Base-by-base conservation (phyloP, 2,888 invertebrate species). In the Drosophila cyrtoloma region DNA sequence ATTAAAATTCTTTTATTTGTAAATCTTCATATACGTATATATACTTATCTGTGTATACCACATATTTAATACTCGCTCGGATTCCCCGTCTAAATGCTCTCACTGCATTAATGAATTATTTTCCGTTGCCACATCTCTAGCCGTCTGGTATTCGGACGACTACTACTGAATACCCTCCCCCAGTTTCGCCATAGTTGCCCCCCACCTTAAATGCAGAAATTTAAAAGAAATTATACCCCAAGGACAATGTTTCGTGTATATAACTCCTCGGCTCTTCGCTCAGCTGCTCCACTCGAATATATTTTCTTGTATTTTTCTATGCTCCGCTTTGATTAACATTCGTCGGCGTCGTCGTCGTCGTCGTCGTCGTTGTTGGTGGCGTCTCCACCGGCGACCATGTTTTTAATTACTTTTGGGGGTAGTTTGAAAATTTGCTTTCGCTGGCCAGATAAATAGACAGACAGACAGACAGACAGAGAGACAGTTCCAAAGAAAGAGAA, bases 351-450 rank as follows among this genome's bases (percentile, higher is more conserved):
- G 55, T 35, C 47, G 22, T 47, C 26, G 47, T 53, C 58, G 33
- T n/a, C 35, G 55, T 35, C 47, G 22, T 47, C 26, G 47, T 53
- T 22, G 53, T 22, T 37, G 56, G 42, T 58, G 65, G 71, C 86
- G 85, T 85, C 87, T 76, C 86, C 64, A 68, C 69, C 89, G 75
- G 71, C 64, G 66, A 78, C 81, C 71, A 71, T 84, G 78, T 68
- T 86, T 90, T 88, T 88, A 88, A 88, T 88, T 88, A 91, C 88
- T 88, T 88, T 91, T 91, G 81, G 83, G 88, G 88, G 88, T 91
- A 87, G 88, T 91, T 88, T 85, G 64, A 47, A 76, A 73, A 81
- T 65, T 77, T 65, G 55, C 63, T 75, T 80, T 61, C 47, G 44
- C 61, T 69, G 61, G 37, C 64, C 59, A 64, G 51, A 71, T 28